These are phyloP conservation scores for Homarus gammarus DNA, from an alignment of 2,888 invertebrate genomes.

Conservation along the genomic window DNA sequence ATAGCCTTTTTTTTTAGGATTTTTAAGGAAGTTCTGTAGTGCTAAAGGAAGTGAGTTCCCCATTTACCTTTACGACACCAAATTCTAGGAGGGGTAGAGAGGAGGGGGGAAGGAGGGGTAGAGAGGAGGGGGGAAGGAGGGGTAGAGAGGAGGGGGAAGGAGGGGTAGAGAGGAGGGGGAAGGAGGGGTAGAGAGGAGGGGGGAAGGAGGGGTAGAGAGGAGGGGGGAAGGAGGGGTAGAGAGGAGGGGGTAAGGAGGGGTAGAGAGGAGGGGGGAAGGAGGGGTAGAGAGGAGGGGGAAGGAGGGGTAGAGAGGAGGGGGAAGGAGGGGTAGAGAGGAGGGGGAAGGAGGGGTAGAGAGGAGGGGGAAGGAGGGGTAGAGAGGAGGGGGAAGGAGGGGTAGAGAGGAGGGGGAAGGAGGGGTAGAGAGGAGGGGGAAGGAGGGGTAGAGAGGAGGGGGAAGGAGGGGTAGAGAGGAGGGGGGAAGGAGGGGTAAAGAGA, in stretches of 20 bases:
- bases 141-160: background rate
- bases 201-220: background rate
- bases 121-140: background rate
- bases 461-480: background rate
- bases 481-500: background rate
- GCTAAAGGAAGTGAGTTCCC: too few relatives aligned
- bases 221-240: background rate
- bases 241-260: background rate
- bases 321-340: too few relatives aligned
- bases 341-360: background rate
- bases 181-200: background rate
- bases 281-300: background rate
- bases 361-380: background rate
- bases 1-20: too few relatives aligned
- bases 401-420: background rate
- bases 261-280: background rate
- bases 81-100: too few relatives aligned
- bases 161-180: background rate
- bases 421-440: background rate
- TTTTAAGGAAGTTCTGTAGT: too few relatives aligned
- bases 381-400: background rate
- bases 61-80: too few relatives aligned
- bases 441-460: background rate
- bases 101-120: background rate
- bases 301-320: background rate